Conservation (phyloP, 2,888 invertebrate species). For the Amorpha juglandis region DNA sequence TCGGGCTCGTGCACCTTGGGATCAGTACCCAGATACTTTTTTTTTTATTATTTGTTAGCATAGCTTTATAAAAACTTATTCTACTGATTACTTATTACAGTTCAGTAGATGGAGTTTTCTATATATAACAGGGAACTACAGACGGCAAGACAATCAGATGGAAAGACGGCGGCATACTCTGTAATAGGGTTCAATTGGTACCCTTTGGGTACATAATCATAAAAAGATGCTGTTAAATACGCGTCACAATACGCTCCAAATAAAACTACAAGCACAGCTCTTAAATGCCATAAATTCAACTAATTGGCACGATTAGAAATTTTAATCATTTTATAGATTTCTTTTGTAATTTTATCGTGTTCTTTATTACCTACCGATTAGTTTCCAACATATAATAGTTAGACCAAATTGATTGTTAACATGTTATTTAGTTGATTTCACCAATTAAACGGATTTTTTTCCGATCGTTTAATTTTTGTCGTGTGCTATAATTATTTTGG, state of each 20-base stretch:
- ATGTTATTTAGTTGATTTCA: conserved; percentile 72
- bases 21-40: too few relatives aligned
- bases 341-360: conserved; percentile 81
- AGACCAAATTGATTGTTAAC: conserved; percentile 77
- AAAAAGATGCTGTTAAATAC: not conserved
- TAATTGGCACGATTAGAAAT: conserved; percentile 81
- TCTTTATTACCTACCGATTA: conserved; percentile 73
- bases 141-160: too few relatives aligned
- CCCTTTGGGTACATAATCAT: not conserved
- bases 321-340: conserved; percentile 81
- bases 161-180: too few relatives aligned
- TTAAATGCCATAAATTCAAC: conserved; percentile 70
- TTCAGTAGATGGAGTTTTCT: too few relatives aligned
- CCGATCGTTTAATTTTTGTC: conserved; percentile 22
- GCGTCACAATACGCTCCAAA: not conserved
- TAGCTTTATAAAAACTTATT: too few relatives aligned
- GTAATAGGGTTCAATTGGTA: too few relatives aligned
- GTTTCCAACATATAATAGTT: conserved; percentile 75
- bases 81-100: too few relatives aligned
- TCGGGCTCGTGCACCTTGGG: too few relatives aligned
- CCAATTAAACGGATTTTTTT: conserved; percentile 57
- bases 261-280: conserved; percentile 10
- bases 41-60: too few relatives aligned
- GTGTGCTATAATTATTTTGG: conserved; percentile 25
- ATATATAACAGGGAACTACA: too few relatives aligned